Conservation (phyloP, 2,797 vertebrate species). For the Hippocampus kuda region DNA sequence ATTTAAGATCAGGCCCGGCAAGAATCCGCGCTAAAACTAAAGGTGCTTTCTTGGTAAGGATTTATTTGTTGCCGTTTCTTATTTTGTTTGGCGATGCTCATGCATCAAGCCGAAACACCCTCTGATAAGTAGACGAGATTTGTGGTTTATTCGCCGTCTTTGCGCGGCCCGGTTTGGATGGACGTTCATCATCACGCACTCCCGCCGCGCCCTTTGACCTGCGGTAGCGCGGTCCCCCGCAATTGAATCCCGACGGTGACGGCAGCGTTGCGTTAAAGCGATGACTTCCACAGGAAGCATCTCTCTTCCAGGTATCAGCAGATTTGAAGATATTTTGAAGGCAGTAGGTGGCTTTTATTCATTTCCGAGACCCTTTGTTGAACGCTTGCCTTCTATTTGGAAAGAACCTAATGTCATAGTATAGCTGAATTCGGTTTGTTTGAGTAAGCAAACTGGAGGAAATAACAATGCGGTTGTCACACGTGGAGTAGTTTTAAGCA, state of each 20-base stretch:
- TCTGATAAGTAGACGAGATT: constrained; percentile 24
- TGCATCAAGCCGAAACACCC: constrained; percentile 19
- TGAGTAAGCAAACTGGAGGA: not conserved
- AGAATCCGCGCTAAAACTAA: not conserved
- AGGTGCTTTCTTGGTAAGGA: not conserved
- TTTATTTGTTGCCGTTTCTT: not conserved
- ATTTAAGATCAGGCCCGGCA: not conserved
- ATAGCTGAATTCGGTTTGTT: not conserved
- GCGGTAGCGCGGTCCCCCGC: constrained; percentile 7
- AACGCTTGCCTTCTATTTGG: too few relatives aligned
- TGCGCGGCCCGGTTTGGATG: not conserved
- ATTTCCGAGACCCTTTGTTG: not conserved
- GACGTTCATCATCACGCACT: constrained; percentile 5
- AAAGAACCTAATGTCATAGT: not conserved
- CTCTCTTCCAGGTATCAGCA: constrained; percentile 1
- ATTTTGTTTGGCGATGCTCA: constrained; percentile 2
- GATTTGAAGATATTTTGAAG: not conserved
- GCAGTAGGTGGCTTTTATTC: not conserved
- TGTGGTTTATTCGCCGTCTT: constrained; percentile 9
- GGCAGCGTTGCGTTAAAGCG: not conserved
- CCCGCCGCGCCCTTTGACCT: constrained; percentile 6
- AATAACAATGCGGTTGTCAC: not conserved
- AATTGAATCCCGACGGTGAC: not conserved
- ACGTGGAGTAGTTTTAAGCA: too few relatives aligned
- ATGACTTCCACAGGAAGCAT: constrained; percentile 2